A percentile compares a stretch with the other conserved stretches of the same genome.
phyloP scores from a whole-genome alignment of 2,888 invertebrate genomes.

The Prosapia bicincta region DNA sequence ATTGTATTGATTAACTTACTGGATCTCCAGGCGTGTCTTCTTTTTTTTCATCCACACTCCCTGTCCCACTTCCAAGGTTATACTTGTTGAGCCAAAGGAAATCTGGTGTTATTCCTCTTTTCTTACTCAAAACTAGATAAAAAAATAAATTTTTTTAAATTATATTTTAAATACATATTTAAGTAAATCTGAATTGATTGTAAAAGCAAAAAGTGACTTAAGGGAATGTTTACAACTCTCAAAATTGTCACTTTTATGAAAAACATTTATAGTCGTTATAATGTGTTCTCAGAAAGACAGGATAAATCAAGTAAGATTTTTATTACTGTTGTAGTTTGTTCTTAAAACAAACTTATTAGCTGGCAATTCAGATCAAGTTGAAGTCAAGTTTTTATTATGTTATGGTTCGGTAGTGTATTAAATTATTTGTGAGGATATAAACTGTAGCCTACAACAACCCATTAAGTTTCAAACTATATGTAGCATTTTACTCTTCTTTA shows the following conservation, averaged over 20 bases:
- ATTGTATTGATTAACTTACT: conserved; percentile 40
- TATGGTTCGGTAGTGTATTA: too few species aligned
- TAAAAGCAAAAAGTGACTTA: neutral
- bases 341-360: too few species aligned
- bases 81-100: conserved; percentile 43
- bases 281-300: too few species aligned
- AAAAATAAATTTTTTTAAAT: conserved; percentile 3
- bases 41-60: conserved; percentile 25
- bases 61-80: conserved; percentile 18
- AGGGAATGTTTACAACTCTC: conserved; percentile 28
- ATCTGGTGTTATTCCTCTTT: conserved; percentile 38
- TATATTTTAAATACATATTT: neutral
- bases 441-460: too few species aligned
- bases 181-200: neutral
- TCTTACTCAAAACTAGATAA: conserved; percentile 37
- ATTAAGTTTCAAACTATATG: too few species aligned
- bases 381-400: too few species aligned
- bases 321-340: too few species aligned
- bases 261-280: too few species aligned
- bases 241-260: conserved; percentile 44
- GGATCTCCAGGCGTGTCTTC: conserved; percentile 31
- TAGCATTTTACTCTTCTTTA: too few species aligned
- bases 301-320: too few species aligned
- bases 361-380: too few species aligned
- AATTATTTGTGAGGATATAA: too few species aligned